Evolutionary conservation across 2,888 invertebrate species (phyloP).

Genomic region (Agrochola lychnidis): DNA sequence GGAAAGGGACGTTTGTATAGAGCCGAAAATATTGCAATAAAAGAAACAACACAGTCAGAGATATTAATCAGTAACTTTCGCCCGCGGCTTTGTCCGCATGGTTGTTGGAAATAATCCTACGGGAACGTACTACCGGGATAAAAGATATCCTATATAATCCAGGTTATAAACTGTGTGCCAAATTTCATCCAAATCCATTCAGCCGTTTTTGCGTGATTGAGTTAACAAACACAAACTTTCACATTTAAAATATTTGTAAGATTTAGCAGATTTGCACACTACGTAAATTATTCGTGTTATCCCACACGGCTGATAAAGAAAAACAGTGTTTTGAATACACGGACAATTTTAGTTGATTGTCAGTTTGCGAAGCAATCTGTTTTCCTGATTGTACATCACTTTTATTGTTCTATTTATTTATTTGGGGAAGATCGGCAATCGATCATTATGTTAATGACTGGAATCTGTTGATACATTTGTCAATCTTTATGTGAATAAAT

Average conservation of each 20-base stretch:
- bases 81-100: too few species aligned
- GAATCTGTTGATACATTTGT: background rate
- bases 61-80: background rate
- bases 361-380: background rate
- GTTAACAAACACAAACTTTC: too few species aligned
- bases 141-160: too few species aligned
- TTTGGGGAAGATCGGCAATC: background rate
- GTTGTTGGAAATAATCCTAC: too few species aligned
- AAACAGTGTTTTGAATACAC: too few species aligned
- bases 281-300: background rate
- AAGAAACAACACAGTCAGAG: background rate
- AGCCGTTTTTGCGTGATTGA: too few species aligned
- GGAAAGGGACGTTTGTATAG: slow-evolving; percentile 18
- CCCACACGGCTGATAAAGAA: background rate
- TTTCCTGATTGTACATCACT: background rate
- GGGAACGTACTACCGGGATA: too few species aligned
- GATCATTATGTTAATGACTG: slow-evolving; percentile 1
- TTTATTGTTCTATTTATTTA: slow-evolving; percentile 4
- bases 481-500: slow-evolving; percentile 1
- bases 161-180: too few species aligned
- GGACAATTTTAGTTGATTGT: background rate
- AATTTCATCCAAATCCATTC: too few species aligned
- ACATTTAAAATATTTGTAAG: too few species aligned
- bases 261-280: background rate
- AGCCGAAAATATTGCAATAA: slow-evolving; percentile 8